Conservation (phyloP, 2,797 vertebrate genomes). For the Capromys pilorides region DNA sequence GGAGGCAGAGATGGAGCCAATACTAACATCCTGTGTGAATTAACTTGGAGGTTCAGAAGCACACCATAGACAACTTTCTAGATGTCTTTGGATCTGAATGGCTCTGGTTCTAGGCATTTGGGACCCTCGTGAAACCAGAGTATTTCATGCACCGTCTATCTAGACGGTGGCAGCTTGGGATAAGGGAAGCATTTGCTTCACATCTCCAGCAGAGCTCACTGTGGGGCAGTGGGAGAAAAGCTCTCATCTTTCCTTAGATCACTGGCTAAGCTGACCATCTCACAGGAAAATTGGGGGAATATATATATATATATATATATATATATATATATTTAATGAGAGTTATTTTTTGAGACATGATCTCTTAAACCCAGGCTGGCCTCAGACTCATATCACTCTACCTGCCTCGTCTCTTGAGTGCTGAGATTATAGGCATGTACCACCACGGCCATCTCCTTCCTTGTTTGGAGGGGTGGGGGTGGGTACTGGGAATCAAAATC, state of each 20-base stretch:
- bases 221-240: background rate
- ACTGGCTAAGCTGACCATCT: background rate
- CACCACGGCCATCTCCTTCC: background rate
- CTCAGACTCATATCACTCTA: background rate
- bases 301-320: too few species aligned
- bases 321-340: background rate
- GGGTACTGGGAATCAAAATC: too few species aligned
- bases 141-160: background rate
- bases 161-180: conserved; percentile 20
- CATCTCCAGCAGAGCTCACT: background rate
- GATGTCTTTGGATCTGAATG: conserved; percentile 24
- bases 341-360: background rate
- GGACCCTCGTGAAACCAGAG: background rate
- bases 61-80: conserved; percentile 55
- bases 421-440: background rate
- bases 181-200: background rate
- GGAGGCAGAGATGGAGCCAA: conserved; percentile 64
- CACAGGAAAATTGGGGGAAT: conserved; percentile 27
- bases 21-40: conserved; percentile 57
- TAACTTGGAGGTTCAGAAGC: conserved; percentile 65
- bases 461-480: too few species aligned
- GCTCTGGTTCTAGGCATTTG: conserved; percentile 1
- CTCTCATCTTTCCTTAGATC: conserved; percentile 13
- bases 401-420: background rate
- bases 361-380: background rate